These are phyloP conservation scores for Sebastes hubbsi DNA, from an alignment of 2,797 vertebrate species.

Conservation along the genomic window DNA sequence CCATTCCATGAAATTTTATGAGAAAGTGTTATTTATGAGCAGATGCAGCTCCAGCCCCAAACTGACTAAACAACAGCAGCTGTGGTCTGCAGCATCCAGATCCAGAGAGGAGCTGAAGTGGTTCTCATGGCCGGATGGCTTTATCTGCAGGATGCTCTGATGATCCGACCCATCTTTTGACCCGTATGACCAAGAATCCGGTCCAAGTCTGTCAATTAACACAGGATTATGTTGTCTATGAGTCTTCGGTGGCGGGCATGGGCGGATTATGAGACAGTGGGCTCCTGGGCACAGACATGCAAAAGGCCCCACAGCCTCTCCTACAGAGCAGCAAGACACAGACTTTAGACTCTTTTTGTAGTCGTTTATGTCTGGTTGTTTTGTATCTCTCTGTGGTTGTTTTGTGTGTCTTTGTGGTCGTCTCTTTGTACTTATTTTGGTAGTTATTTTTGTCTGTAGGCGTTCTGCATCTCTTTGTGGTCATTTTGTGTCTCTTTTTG, in stretches of 20 bases:
- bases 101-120: conserved; percentile 33
- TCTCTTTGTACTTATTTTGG: too few species aligned
- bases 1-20: conserved; percentile 54
- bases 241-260: background rate
- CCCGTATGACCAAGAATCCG: background rate
- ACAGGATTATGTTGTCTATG: background rate
- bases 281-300: background rate
- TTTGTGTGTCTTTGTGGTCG: background rate
- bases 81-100: conserved; percentile 19
- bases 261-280: background rate
- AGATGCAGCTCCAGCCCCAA: conserved; percentile 34
- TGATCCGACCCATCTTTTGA: background rate
- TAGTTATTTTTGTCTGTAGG: too few species aligned
- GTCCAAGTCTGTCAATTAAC: background rate
- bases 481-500: too few species aligned
- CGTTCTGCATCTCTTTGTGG: too few species aligned
- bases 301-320: background rate
- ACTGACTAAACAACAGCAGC: conserved; percentile 44
- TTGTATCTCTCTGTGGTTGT: too few species aligned
- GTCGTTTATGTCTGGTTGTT: background rate
- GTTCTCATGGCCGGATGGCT: conserved; percentile 7
- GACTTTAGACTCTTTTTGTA: background rate
- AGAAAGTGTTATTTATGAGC: conserved; percentile 57
- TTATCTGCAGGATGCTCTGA: background rate
- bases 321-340: background rate